Percentiles rank a stretch among this genome's conserved stretches.
These are phyloP conservation scores for Phorcus lineatus DNA, from an alignment of 2,888 invertebrate genomes.

Conservation along the genomic window DNA sequence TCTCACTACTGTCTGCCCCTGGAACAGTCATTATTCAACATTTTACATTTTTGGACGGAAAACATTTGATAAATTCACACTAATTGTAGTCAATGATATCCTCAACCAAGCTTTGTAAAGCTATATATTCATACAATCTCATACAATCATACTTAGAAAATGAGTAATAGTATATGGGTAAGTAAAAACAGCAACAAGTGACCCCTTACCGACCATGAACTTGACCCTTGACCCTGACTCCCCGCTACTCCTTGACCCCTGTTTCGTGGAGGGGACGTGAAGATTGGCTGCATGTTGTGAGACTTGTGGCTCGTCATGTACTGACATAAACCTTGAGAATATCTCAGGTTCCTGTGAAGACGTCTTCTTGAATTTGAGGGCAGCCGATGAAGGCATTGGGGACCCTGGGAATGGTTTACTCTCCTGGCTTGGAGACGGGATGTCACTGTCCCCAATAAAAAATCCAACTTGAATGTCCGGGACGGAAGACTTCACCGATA, in stretches of 20 bases:
- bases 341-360: conserved; percentile 34
- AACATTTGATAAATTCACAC: too few relatives aligned
- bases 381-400: conserved; percentile 28
- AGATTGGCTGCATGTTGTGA: conserved; percentile 32
- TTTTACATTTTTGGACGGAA: too few relatives aligned
- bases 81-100: too few relatives aligned
- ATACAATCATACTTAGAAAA: too few relatives aligned
- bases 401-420: background rate
- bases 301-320: conserved; percentile 37
- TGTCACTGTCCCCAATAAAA: conserved; percentile 37
- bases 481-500: background rate
- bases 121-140: too few relatives aligned
- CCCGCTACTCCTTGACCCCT: background rate
- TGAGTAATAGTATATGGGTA: too few relatives aligned
- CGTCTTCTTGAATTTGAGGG: conserved; percentile 31
- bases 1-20: conserved; percentile 31
- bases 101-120: too few relatives aligned
- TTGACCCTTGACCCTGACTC: conserved; percentile 29
- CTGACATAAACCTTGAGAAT: conserved; percentile 33
- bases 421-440: background rate
- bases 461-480: conserved; percentile 37
- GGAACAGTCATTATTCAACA: background rate
- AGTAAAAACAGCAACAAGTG: background rate
- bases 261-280: background rate
- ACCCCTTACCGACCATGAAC: conserved; percentile 41